These are phyloP conservation scores for Taphrorychus bicolor DNA, from an alignment of 2,888 invertebrate species.

Conservation along the genomic window DNA sequence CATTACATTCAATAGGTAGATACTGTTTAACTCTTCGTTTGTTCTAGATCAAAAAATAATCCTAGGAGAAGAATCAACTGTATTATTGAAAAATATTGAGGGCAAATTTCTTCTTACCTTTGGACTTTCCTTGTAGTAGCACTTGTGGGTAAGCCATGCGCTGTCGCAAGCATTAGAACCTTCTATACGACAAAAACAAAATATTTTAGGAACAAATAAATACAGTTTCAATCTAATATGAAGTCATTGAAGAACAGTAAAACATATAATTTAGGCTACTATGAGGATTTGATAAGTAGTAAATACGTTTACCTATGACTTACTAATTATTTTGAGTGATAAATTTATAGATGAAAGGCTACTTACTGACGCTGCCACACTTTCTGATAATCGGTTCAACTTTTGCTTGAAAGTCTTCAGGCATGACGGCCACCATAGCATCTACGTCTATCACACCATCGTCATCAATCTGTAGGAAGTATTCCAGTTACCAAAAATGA, in stretches of 20 bases:
- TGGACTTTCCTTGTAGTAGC: constrained; percentile 47
- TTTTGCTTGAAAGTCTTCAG: constrained; percentile 50
- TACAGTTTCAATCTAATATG: no score
- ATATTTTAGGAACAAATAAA: no score
- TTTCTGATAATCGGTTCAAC: constrained; percentile 48
- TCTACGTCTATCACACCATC: constrained; percentile 57
- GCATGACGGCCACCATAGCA: constrained; percentile 53
- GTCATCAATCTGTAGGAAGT: constrained; percentile 52
- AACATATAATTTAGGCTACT: no score
- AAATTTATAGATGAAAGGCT: no score
- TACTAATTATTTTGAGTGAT: no score
- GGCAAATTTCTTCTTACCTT: constrained; percentile 37
- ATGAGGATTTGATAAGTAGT: no score
- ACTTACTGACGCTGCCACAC: constrained; percentile 47
- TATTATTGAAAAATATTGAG: neutral
- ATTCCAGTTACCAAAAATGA: neutral
- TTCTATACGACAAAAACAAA: constrained; percentile 43
- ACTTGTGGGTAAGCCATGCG: constrained; percentile 52
- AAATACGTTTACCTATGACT: no score
- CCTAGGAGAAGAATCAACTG: constrained; percentile 5
- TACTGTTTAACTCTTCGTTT: no score
- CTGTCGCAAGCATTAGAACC: constrained; percentile 51
- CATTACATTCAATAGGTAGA: no score
- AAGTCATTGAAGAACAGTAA: no score
- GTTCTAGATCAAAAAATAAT: constrained; percentile 16